Percentiles rank a stretch among this genome's conserved stretches.
Conservation (phyloP, 2,797 vertebrate species). For the Poeciliopsis gracilis region DNA sequence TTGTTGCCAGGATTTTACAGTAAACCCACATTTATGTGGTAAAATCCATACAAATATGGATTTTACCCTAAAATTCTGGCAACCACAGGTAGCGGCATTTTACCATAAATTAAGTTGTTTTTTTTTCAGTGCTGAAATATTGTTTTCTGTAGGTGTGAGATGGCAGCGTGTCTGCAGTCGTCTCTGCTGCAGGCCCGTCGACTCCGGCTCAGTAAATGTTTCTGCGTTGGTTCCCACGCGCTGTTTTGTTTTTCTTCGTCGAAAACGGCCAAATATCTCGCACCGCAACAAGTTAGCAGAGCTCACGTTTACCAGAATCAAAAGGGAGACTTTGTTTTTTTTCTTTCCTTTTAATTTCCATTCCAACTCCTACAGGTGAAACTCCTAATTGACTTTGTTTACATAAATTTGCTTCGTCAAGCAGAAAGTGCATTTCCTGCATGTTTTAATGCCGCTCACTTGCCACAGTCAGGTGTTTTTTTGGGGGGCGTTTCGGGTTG, state of each 20-base stretch:
- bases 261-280: slow-evolving; percentile 23
- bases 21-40: no score
- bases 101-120: no score
- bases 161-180: background rate
- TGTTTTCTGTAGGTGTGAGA: background rate
- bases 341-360: background rate
- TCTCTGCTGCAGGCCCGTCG: slow-evolving; percentile 15
- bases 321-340: background rate
- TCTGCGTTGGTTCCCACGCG: slow-evolving; percentile 6
- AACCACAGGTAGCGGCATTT: no score
- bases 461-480: background rate
- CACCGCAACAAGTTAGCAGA: slow-evolving; percentile 4
- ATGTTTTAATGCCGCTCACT: slow-evolving; percentile 1
- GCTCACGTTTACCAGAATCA: slow-evolving; percentile 47
- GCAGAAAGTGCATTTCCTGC: background rate
- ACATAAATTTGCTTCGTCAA: background rate
- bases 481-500: background rate
- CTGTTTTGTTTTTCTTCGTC: slow-evolving; percentile 28
- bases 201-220: background rate
- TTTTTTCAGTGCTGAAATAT: background rate
- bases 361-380: slow-evolving; percentile 21
- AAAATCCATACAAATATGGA: no score
- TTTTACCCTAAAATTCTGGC: no score
- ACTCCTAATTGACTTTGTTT: slow-evolving; percentile 9
- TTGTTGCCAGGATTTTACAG: no score